phyloP scores from a whole-genome alignment of 2,113 vertebrate species.

The Dissostichus mawsoni region DNA sequence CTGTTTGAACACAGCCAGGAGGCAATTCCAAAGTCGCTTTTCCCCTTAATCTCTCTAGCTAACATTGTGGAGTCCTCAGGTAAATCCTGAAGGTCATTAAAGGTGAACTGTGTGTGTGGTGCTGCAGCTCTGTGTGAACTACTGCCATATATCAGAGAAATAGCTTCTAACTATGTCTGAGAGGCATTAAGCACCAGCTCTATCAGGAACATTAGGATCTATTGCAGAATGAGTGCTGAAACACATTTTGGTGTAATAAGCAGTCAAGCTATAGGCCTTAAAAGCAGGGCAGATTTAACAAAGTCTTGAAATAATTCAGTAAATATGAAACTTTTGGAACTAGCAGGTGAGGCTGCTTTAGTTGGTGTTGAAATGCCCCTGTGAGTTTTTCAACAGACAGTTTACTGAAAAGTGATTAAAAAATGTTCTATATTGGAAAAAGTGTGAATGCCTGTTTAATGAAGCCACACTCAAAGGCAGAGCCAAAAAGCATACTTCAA shows the following conservation, averaged over 20 bases:
- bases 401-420: not conserved
- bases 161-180: slow-evolving; percentile 34
- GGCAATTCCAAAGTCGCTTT: slow-evolving; percentile 8
- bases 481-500: no score
- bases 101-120: slow-evolving; percentile 55
- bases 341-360: not conserved
- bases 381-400: not conserved
- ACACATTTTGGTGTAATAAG: slow-evolving; percentile 8
- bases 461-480: no score
- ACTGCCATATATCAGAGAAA: slow-evolving; percentile 56
- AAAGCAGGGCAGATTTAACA: not conserved
- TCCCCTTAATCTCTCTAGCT: slow-evolving; percentile 20
- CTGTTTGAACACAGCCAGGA: not conserved
- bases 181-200: slow-evolving; percentile 28
- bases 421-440: not conserved
- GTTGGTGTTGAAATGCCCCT: not conserved
- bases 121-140: slow-evolving; percentile 40
- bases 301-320: slow-evolving; percentile 8
- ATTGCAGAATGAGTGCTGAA: slow-evolving; percentile 25
- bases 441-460: not conserved
- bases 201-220: slow-evolving; percentile 59
- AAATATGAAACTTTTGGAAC: not conserved
- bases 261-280: not conserved
- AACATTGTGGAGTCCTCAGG: slow-evolving; percentile 63
- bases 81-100: slow-evolving; percentile 64